These are phyloP conservation scores for Anser cygnoides DNA, from an alignment of 2,113 vertebrate species.

Conservation along the genomic window DNA sequence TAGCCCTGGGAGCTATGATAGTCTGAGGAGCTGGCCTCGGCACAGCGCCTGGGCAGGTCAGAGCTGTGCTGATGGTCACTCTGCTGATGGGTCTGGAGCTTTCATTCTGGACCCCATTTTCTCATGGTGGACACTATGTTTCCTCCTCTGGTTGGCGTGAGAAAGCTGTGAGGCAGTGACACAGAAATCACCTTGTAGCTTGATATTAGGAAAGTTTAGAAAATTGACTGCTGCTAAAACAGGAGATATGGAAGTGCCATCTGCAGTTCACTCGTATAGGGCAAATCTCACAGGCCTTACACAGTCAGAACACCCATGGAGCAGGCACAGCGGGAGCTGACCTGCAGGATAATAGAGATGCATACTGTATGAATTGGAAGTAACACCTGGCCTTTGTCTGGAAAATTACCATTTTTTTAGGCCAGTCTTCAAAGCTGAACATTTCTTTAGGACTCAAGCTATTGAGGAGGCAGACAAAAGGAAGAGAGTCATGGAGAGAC, in stretches of 20 bases:
- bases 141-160: neutral
- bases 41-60: rapidly evolving
- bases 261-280: conserved; percentile 51
- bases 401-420: conserved; percentile 73
- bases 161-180: conserved; percentile 24
- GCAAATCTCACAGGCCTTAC: conserved; percentile 63
- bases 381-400: conserved; percentile 70
- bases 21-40: neutral
- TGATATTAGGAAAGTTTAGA: conserved; percentile 42
- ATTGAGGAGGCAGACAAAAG: conserved; percentile 70
- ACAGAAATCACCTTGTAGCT: conserved; percentile 48
- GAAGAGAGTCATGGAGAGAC: conserved; percentile 56
- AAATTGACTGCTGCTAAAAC: conserved; percentile 65
- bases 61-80: neutral
- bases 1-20: rapidly evolving
- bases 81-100: neutral
- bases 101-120: rapidly evolving
- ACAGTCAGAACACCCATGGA: conserved; percentile 61
- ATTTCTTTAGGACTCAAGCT: conserved; percentile 69
- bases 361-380: conserved; percentile 60
- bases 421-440: conserved; percentile 61
- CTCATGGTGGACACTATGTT: rapidly evolving
- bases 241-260: conserved; percentile 56
- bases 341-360: conserved; percentile 51
- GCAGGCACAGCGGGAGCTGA: neutral